Percentiles rank a stretch among this genome's conserved stretches.
These are phyloP conservation scores for Allolobophora icterica DNA, from an alignment of 2,888 invertebrate genomes.

Conservation along the genomic window DNA sequence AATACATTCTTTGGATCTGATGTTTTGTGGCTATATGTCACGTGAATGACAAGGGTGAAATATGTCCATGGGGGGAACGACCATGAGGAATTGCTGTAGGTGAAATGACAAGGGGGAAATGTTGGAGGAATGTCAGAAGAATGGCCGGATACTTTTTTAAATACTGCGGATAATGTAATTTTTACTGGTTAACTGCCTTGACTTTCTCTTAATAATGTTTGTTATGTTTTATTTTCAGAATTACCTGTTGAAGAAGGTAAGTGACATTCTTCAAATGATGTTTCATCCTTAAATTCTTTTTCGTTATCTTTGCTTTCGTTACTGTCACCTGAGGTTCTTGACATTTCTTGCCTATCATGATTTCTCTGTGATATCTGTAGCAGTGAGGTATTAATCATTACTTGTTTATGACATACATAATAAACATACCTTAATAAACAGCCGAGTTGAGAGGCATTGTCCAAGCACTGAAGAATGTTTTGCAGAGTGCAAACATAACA, in stretches of 20 bases:
- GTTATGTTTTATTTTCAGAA: constrained; percentile 83
- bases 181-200: background rate
- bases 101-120: no score
- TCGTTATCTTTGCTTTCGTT: background rate
- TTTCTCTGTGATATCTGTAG: no score
- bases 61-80: no score
- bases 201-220: background rate
- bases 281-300: background rate
- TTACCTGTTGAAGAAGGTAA: constrained; percentile 98
- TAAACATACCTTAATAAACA: no score
- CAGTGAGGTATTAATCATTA: no score
- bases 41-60: no score
- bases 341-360: background rate
- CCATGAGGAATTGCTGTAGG: no score
- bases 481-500: background rate
- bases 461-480: background rate
- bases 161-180: background rate
- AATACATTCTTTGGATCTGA: no score
- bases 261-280: constrained; percentile 56
- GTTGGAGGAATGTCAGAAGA: background rate
- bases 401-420: no score
- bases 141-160: background rate
- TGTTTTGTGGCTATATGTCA: no score
- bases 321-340: background rate
- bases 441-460: no score